Evolutionary conservation across 2,888 invertebrate genomes (phyloP).

Genomic region (Rhamnusium bicolor): DNA sequence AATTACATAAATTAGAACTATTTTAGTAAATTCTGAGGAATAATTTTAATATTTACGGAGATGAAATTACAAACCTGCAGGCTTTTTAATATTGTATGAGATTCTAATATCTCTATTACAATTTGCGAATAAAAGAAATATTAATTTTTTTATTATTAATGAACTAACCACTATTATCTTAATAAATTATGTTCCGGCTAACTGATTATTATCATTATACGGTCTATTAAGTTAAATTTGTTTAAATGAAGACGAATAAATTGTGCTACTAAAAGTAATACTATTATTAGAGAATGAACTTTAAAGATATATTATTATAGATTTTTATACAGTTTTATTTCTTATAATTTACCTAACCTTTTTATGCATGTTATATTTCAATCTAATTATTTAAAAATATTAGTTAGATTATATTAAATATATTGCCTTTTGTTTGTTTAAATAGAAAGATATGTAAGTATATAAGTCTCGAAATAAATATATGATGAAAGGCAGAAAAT

Average conservation of each 20-base stretch:
- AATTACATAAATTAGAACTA: constrained; percentile 20
- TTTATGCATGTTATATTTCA: background rate
- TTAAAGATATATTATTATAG: background rate
- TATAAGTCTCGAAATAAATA: too few species aligned
- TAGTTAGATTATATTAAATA: too few species aligned
- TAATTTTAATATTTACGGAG: constrained; percentile 21
- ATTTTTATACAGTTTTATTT: background rate
- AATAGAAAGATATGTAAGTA: too few species aligned
- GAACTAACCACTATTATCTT: background rate
- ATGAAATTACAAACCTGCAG: constrained; percentile 14
- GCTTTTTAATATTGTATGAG: constrained; percentile 13
- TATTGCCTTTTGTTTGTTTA: too few species aligned
- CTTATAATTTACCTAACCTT: background rate
- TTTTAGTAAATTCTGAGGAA: constrained; percentile 8
- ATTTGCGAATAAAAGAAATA: background rate
- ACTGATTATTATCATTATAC: constrained; percentile 1
- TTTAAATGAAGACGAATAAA: background rate
- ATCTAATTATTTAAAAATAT: background rate
- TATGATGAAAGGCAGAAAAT: too few species aligned
- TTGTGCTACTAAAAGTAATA: background rate
- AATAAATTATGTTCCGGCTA: background rate
- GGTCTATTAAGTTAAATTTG: background rate
- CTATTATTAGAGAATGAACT: background rate
- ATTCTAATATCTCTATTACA: constrained; percentile 9
- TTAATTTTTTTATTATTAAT: constrained; percentile 5